Evolutionary conservation across 2,797 vertebrate genomes (phyloP).

Genomic region (Hydrophis major): DNA sequence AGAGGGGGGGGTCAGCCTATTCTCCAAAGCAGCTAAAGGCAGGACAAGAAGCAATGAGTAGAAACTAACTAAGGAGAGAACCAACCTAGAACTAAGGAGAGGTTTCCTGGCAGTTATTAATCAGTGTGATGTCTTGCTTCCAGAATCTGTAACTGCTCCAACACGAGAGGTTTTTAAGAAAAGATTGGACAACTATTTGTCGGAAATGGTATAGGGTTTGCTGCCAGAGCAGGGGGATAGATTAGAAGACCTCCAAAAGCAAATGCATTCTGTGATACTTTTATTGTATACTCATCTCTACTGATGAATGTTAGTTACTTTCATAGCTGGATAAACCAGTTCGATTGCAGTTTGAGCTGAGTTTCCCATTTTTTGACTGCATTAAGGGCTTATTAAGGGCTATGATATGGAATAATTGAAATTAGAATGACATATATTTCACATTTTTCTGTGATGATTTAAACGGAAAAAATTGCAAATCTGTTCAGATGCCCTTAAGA

Average conservation of each 20-base stretch:
- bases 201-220: not conserved
- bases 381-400: not conserved
- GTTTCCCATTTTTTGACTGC: not conserved
- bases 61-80: not conserved
- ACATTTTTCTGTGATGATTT: not conserved
- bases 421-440: not conserved
- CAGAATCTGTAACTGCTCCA: not conserved
- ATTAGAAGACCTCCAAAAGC: not conserved
- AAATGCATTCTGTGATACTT: not conserved
- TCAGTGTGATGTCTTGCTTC: not conserved
- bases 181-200: not conserved
- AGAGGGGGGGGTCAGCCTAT: not conserved
- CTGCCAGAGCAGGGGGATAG: not conserved
- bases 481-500: not conserved
- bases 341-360: not conserved
- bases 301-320: not conserved
- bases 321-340: not conserved
- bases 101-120: not conserved
- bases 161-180: not conserved
- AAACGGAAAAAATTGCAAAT: not conserved
- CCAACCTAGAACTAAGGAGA: not conserved
- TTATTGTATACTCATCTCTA: not conserved
- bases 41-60: not conserved
- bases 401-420: not conserved
- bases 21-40: not conserved